Evolutionary conservation across 2,888 invertebrate genomes (phyloP).

Genomic region (Aspidiotus destructor): DNA sequence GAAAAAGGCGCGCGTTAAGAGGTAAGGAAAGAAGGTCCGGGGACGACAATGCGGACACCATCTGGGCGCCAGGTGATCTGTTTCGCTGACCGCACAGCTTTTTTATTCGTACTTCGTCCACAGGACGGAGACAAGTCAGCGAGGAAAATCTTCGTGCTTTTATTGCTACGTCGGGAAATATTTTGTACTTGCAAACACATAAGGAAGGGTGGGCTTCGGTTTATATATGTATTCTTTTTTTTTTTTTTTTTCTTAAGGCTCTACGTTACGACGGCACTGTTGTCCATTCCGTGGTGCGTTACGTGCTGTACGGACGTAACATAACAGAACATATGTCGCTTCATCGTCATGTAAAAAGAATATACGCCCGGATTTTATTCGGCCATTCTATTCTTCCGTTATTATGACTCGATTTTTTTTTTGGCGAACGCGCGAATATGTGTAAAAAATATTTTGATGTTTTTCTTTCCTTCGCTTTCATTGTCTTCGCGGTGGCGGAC

Average conservation of each 20-base stretch:
- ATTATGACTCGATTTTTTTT: conserved; percentile 29
- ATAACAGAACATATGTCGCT: conserved; percentile 32
- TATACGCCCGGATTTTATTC: conserved; percentile 20
- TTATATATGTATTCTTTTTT: conserved; percentile 2
- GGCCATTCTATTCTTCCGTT: conserved; percentile 25
- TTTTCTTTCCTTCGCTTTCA: conserved; percentile 5
- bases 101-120: conserved; percentile 23
- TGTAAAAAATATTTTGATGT: neutral
- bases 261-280: conserved; percentile 7
- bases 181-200: conserved; percentile 12
- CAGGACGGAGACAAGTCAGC: conserved; percentile 3
- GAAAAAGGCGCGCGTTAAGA: neutral
- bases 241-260: conserved; percentile 24
- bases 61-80: conserved; percentile 34
- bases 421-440: neutral
- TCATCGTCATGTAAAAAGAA: conserved; percentile 14
- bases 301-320: conserved; percentile 27
- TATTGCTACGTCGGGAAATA: conserved; percentile 31
- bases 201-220: conserved; percentile 5
- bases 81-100: conserved; percentile 33
- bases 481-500: conserved; percentile 4
- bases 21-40: neutral
- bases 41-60: conserved; percentile 33
- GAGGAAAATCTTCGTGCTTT: conserved; percentile 29
- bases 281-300: conserved; percentile 25